These are phyloP conservation scores for Gibbula magus DNA, from an alignment of 2,888 invertebrate genomes.

Conservation along the genomic window DNA sequence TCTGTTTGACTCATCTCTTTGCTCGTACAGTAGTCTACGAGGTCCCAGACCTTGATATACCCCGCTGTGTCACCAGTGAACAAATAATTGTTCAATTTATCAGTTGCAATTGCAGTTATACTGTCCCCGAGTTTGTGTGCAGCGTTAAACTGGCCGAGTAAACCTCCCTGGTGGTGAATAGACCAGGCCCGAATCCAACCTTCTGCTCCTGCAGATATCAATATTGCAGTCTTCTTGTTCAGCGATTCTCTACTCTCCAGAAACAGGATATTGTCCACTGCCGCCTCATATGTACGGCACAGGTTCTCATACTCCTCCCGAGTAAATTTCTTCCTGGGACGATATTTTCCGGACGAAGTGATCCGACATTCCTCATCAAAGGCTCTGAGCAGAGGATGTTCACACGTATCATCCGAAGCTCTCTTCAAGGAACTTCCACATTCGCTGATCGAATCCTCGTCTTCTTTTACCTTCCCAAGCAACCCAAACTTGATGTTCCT, in stretches of 20 bases:
- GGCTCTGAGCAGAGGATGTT: slow-evolving; percentile 50
- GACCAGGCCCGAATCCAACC: slow-evolving; percentile 88
- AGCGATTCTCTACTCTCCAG: slow-evolving; percentile 79
- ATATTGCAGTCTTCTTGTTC: slow-evolving; percentile 76
- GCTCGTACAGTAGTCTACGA: slow-evolving; percentile 82
- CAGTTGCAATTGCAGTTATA: slow-evolving; percentile 83
- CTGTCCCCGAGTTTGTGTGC: slow-evolving; percentile 80
- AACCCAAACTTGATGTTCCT: neutral
- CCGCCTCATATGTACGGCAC: slow-evolving; percentile 59
- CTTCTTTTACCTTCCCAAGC: neutral
- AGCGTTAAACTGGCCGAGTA: slow-evolving; percentile 82
- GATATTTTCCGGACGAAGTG: neutral
- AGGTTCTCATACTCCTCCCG: slow-evolving; percentile 54
- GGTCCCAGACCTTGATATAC: slow-evolving; percentile 87
- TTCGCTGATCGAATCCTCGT: neutral
- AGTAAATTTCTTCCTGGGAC: neutral
- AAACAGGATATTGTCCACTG: slow-evolving; percentile 79
- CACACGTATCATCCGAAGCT: slow-evolving; percentile 25
- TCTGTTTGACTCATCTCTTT: slow-evolving; percentile 38
- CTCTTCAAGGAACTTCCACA: neutral
- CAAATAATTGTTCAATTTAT: slow-evolving; percentile 83
- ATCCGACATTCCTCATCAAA: slow-evolving; percentile 32
- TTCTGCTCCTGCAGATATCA: slow-evolving; percentile 81
- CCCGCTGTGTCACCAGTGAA: slow-evolving; percentile 79
- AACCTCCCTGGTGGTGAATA: slow-evolving; percentile 83